These are phyloP conservation scores for Baccha elongata DNA, from an alignment of 2,888 invertebrate genomes.

Conservation along the genomic window DNA sequence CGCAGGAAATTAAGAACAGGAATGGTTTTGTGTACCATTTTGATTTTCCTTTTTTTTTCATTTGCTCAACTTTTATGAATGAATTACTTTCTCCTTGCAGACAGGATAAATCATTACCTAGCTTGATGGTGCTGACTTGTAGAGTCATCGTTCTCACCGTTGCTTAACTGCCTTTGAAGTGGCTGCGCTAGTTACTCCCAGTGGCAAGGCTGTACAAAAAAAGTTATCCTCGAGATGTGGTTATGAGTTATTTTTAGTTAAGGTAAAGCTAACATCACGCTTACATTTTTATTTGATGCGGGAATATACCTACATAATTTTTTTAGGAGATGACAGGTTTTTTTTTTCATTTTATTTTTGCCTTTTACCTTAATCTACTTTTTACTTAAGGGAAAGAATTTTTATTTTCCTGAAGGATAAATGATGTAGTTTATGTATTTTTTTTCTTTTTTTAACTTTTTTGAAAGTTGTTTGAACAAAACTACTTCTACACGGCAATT, in stretches of 20 bases:
- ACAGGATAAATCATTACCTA: constrained; percentile 52
- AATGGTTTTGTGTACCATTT: constrained; percentile 43
- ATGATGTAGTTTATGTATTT: not conserved
- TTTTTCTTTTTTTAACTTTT: not conserved
- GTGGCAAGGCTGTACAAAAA: too few relatives aligned
- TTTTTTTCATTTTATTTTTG: not conserved
- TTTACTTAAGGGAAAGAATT: constrained; percentile 1
- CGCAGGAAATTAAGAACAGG: constrained; percentile 24
- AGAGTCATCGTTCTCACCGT: too few relatives aligned
- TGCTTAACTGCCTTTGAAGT: too few relatives aligned
- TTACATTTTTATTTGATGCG: too few relatives aligned
- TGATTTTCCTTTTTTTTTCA: constrained; percentile 9
- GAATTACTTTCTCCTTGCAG: constrained; percentile 26
- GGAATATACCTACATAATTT: too few relatives aligned
- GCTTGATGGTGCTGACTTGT: too few relatives aligned
- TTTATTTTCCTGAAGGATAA: constrained; percentile 23
- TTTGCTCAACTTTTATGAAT: constrained; percentile 31
- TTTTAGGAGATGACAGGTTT: too few relatives aligned
- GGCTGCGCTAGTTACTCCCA: too few relatives aligned
- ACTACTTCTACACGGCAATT: constrained; percentile 19
- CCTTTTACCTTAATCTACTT: constrained; percentile 1
- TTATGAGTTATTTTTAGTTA: too few relatives aligned
- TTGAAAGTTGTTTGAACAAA: not conserved
- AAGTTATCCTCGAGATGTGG: too few relatives aligned
- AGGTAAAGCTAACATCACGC: too few relatives aligned